Base-by-base conservation (phyloP, 2,888 invertebrate species). In the Helleia helle region DNA sequence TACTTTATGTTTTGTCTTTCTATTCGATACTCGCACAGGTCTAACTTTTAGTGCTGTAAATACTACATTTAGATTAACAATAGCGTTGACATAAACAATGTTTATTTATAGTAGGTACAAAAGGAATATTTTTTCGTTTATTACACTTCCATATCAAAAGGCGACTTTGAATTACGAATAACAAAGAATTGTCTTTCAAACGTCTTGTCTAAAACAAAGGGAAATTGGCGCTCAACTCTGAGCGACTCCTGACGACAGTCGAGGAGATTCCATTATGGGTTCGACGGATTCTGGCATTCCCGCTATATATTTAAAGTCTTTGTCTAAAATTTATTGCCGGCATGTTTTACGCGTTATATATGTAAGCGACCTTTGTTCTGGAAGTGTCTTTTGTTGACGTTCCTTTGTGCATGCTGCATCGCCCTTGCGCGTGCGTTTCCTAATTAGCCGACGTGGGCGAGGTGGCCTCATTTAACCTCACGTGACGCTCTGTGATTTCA, bases 101-200 rank as follows among this genome's bases (percentile, higher is more conserved):
- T 22, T 22, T 22, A 8, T 22, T 22, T 22, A 3, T 3, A 6
- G 22, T n/a, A n/a, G n/a, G n/a, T 22, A 34, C 34, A 31, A 18
- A 31, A 11, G 31, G 18, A 22, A 22, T 22, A 31, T 17, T 11
- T 34, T 34, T 8, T 22, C 22, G 34, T 34, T 34, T 34, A 34
- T 34, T 34, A 11, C 34, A 22, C 22, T 34, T 4, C 22, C 22
- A 12, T n/a, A n/a, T n/a, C n/a, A 18, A 34, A 12, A 18, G 18
- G n/a, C n/a, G n/a, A 15, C 31, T 11, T 18, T 11, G 22, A 34
- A 12, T 34, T 31, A 9, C 22, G 22, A 11, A 34, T 18, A 34
- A 22, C 34, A 31, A 18, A 18, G 31, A 31, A 31, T 31, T 18
- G 31, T 31, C 31, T 31, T 18, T 31, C 11, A 34, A 34, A 22